Base-by-base conservation (phyloP, 2,888 invertebrate genomes). In the Rhimphoctona megacephalus region DNA sequence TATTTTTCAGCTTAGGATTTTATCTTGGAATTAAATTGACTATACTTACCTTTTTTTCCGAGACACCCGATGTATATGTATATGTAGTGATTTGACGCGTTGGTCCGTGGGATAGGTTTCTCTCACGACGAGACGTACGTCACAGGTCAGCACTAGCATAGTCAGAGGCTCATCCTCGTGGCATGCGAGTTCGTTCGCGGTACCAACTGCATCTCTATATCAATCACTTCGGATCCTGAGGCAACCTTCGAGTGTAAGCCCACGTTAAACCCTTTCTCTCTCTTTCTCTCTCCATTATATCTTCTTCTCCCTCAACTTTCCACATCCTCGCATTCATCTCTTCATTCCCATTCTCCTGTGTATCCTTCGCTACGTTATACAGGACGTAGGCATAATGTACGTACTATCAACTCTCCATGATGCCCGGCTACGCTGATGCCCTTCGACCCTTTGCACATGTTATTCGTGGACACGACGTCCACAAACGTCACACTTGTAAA, bases 141-240 rank as follows among this genome's bases (percentile, higher is more conserved):
- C 93, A 94, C 93, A 89, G 93, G 93, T 94, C 94, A 94, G 94
- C 94, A 94, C 91, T 92, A 91, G 88, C 81, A 43, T 91, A 91
- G 93, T 93, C 92, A n/a, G n/a, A n/a, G 92, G 92, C 90, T 89
- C 92, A 79, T 74, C 85, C 80, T 80, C 67, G 83, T 46, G 54
- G 66, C 52, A 54, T 54, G 33, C 39, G 66, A 61, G 33, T 72
- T 57, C 39, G 46, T 70, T 61, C 80, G 73, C 83, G 66, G 91
- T 92, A 92, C 90, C 91, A 91, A 93, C 92, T 93, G 91, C 92
- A 92, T 93, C 94, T 94, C 94, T 94, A 94, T 94, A 94, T 94
- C 94, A 94, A 94, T 94, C 94, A 94, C 93, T 92, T 92, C 86
- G 90, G 91, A 89, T 89, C 91, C 89, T 91, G 91, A 49, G 73